Evolutionary conservation across 2,888 invertebrate species (phyloP).

Genomic region (Tipula vernalis): DNA sequence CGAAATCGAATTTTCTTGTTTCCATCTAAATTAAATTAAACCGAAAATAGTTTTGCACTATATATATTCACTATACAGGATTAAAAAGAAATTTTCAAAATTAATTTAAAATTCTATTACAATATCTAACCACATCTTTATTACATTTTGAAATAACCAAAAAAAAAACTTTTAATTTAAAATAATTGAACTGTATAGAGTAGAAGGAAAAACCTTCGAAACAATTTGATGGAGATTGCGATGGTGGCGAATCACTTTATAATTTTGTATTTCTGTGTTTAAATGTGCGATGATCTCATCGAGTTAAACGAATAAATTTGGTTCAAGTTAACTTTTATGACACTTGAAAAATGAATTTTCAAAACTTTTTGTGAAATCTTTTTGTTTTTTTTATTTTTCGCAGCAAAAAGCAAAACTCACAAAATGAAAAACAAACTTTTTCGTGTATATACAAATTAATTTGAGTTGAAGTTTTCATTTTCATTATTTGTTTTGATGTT

Average conservation of each 20-base stretch:
- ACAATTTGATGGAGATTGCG: not conserved
- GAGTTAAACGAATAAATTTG: not conserved
- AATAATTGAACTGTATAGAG: not conserved
- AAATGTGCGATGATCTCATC: not conserved
- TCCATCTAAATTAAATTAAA: too few species aligned
- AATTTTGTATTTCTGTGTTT: not conserved
- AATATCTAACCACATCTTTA: not conserved
- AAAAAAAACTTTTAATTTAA: not conserved
- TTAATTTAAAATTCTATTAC: not conserved
- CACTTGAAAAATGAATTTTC: not conserved
- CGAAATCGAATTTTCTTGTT: too few species aligned
- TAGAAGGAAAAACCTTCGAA: not conserved
- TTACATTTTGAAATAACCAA: not conserved
- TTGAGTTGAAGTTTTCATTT: not conserved
- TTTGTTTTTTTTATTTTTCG: too few species aligned
- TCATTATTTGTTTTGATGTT: not conserved
- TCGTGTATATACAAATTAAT: not conserved
- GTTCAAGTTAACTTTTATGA: not conserved
- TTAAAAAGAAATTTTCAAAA: too few species aligned
- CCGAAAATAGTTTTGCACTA: too few species aligned
- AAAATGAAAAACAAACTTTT: not conserved
- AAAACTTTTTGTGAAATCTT: not conserved
- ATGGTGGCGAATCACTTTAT: not conserved
- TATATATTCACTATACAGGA: too few species aligned
- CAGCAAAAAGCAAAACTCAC: not conserved